A percentile compares a stretch with the other conserved stretches of the same genome.
Conservation (phyloP, 2,113 vertebrate genomes). For the Anhinga anhinga region DNA sequence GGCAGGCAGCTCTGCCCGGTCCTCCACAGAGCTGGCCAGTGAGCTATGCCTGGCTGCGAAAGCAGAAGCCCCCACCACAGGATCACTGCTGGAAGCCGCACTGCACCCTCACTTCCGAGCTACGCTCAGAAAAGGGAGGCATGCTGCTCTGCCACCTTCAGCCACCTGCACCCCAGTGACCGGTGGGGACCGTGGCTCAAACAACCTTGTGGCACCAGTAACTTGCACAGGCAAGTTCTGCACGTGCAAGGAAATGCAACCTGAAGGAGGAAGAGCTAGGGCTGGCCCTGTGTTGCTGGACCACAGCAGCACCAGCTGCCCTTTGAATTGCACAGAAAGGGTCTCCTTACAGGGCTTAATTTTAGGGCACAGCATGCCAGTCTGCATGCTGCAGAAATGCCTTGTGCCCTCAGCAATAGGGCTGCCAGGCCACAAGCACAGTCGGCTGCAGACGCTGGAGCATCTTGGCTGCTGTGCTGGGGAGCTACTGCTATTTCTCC, state of each 20-base stretch:
- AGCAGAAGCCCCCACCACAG: background rate
- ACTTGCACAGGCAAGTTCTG: fast-evolving
- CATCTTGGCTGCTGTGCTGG: background rate
- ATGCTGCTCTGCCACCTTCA: background rate
- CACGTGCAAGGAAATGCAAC: fast-evolving
- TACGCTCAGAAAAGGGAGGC: fast-evolving
- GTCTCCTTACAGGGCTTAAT: background rate
- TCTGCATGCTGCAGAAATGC: fast-evolving
- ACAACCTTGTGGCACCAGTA: background rate
- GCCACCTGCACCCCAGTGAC: background rate
- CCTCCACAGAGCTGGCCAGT: fast-evolving
- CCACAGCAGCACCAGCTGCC: fast-evolving
- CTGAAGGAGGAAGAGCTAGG: fast-evolving
- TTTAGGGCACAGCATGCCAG: background rate
- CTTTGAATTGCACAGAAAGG: background rate
- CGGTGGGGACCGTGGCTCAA: fast-evolving
- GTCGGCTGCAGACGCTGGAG: fast-evolving
- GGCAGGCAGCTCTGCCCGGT: background rate
- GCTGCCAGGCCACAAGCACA: background rate
- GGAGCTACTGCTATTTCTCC: background rate
- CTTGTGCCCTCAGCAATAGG: fast-evolving
- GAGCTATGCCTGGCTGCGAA: background rate
- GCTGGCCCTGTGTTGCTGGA: fast-evolving
- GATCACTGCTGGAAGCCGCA: too few relatives aligned
- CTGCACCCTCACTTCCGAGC: fast-evolving